Base-by-base conservation (phyloP, 2,888 invertebrate genomes). In the Troides helena region DNA sequence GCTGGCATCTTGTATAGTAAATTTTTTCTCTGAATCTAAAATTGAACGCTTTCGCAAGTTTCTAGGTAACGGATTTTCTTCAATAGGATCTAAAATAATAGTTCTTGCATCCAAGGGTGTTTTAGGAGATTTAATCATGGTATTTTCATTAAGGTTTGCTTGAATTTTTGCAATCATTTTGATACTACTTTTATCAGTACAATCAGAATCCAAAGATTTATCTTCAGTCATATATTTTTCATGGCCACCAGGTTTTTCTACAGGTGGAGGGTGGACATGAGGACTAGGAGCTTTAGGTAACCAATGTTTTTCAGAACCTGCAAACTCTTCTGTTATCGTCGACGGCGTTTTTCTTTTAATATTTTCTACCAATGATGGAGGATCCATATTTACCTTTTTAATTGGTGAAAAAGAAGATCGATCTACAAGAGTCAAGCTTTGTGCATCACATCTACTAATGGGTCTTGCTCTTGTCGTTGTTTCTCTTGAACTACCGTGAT, bases 141-240 rank as follows among this genome's bases (percentile, higher is more conserved):
- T 92, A 71, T 92, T 92, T 80, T 92, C 92, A 74, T 91, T 92
- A 2, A 92, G 80, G 74, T 86, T 92, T 17, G 92, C 92, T 79
- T 92, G 92, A 74, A 92, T 92, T 77, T 91, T 92, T 36, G 92
- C 92, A 65, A 92, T 90, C 88, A 91, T 90, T 78, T 87, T 91
- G 30, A 88, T 86, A 71, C 92, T 90, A 69, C 85, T 89, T 73
- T 90, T 92, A 72, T 92, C 92, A 1, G 88, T 80, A 53, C 83
- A 86, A 72, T 92, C 92, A 5, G 86, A 87, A 72, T 91, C 91
- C 70, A 89, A 79, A 39, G 86, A 85, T 75, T 90, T 90, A 73
- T 92, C 89, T 76, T 92, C 92, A 23, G 90, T 89, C 85, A 93
- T 91, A 72, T 93, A 91, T 77, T 92, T 93, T 68, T 89, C 89